Base-by-base conservation (phyloP, 2,888 invertebrate genomes). In the Noctua pronuba region DNA sequence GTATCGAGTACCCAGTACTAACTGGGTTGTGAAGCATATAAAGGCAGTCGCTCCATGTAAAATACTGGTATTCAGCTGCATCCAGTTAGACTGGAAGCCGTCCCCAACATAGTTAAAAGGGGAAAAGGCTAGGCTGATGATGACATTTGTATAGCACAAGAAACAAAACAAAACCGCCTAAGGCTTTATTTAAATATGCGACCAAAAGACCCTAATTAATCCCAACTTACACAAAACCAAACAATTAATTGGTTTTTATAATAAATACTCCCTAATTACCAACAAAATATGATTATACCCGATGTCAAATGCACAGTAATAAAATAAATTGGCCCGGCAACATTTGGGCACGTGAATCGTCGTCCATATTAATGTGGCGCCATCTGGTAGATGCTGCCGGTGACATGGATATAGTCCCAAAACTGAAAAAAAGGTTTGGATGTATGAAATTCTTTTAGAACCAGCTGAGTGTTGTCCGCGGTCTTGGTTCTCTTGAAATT, bases 241-340 rank as follows among this genome's bases (percentile, higher is more conserved):
- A n/a, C 21, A 65, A 81, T 66, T 49, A 58, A 73, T 55, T 44
- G 5, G 10, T 52, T 49, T 49, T 46, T 28, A 41, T 10, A 46
- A 16, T 13, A 38, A 65, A 44, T 18, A 35, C 24, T 13, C 18
- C 28, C 18, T 58, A 75, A 69, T 75, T 69, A 64, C 64, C 46
- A 69, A 69, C 55, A 69, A 49, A 68, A 68, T 67, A 28, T 28
- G 38, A 41, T n/a, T 0, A 64, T 60, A 16, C 65, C 66, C 60
- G 24, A 41, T 58, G 76, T 82, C 77, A 76, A 60, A 76, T 52
- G 49, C 67, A 80, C 24, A n/a, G 49, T 38, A 60, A 44, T 69
- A 65, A 82, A 60, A 80, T 66, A 66, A 82, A 82, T 76, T 76
- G 65, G 49, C 0, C 5, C n/a, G 31, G 83, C 60, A 70, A 75